Percentiles rank a stretch among this genome's conserved stretches.
Evolutionary conservation across 2,797 vertebrate genomes (phyloP).

Genomic region (Squalus acanthias): DNA sequence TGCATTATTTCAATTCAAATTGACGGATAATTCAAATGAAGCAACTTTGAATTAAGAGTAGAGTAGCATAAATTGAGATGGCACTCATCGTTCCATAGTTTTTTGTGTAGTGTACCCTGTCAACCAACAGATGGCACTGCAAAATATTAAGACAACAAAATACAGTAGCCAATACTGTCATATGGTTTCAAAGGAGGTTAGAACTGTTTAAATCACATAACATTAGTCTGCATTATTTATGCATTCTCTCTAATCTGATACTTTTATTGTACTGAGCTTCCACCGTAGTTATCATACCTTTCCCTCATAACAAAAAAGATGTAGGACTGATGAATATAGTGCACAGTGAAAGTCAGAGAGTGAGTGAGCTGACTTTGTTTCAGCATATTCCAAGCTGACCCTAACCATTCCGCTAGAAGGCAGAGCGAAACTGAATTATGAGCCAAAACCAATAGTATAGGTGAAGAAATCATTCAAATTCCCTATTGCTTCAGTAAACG

Average conservation of each 20-base stretch:
- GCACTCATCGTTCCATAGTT: no score
- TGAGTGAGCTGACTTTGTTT: background rate
- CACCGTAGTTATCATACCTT: background rate
- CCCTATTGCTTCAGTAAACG: background rate
- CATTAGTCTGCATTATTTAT: background rate
- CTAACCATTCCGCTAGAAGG: background rate
- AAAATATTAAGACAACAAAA: background rate
- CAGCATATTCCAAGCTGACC: background rate
- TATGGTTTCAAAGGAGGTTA: background rate
- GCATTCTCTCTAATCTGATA: background rate
- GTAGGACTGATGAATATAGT: background rate
- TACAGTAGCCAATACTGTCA: background rate
- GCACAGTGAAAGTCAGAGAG: background rate
- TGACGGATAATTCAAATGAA: background rate
- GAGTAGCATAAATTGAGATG: background rate
- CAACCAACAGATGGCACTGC: conserved; percentile 8
- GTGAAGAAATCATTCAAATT: background rate
- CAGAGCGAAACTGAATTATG: background rate
- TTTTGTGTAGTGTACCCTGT: background rate
- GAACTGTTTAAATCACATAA: background rate
- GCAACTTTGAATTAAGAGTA: background rate
- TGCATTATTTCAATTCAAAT: background rate
- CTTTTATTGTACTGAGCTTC: background rate
- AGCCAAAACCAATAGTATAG: background rate
- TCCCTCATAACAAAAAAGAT: background rate